Conservation (phyloP, 92 coral and sea anemone genomes). For the Galaxea fascicularis region DNA sequence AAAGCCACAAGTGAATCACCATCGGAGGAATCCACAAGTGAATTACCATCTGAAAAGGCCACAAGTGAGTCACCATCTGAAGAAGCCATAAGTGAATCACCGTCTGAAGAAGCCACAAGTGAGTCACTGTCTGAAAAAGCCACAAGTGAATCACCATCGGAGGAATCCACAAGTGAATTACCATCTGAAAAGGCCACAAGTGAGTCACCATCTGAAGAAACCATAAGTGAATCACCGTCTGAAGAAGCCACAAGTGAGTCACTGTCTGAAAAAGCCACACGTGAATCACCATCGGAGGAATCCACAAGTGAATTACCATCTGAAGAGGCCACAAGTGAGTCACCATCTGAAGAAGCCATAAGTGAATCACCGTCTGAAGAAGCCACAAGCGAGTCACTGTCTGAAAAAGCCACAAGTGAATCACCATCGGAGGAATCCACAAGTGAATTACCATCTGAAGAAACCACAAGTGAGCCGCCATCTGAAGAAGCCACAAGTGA, state of each 20-base stretch:
- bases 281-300: background rate
- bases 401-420: no score
- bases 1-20: background rate
- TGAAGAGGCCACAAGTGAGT: background rate
- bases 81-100: background rate
- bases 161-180: background rate
- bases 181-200: background rate
- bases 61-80: background rate
- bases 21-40: background rate
- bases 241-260: background rate
- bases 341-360: background rate
- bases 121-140: background rate
- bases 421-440: no score
- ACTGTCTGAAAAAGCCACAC: background rate
- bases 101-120: background rate
- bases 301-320: background rate
- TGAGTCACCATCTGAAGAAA: background rate
- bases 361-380: background rate
- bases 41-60: background rate
- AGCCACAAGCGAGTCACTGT: no score
- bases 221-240: background rate
- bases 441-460: no score
- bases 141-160: background rate
- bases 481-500: no score
- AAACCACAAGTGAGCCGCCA: no score